phyloP scores from a whole-genome alignment of 2,113 vertebrate genomes.

The Nyctereutes procyonoides region DNA sequence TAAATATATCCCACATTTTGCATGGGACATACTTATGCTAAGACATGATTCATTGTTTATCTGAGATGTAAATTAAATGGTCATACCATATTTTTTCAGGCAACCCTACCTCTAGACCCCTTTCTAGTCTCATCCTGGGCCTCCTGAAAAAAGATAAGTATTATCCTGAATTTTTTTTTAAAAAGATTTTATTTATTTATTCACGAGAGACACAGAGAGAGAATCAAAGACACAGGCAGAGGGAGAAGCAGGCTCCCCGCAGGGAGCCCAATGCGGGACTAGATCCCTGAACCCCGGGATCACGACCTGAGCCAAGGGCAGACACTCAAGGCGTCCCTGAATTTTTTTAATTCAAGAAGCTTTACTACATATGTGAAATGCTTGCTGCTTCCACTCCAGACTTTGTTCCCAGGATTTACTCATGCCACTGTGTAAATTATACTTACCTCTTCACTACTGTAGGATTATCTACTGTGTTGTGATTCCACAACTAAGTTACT shows the following conservation, averaged over 20 bases:
- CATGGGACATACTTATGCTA: background rate
- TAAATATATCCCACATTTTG: background rate
- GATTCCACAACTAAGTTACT: background rate
- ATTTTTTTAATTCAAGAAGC: constrained; percentile 13
- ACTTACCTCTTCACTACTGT: background rate
- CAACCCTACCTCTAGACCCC: background rate
- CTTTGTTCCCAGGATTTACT: constrained; percentile 4
- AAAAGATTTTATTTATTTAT: too few species aligned
- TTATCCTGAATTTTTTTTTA: background rate
- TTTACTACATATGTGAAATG: background rate
- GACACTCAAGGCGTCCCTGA: background rate
- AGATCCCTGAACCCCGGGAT: too few species aligned
- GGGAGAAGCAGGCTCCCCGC: too few species aligned
- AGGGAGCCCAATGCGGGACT: too few species aligned
- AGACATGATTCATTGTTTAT: background rate
- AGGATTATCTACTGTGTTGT: background rate
- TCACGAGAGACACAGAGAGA: too few species aligned
- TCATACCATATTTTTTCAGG: background rate
- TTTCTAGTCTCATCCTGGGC: background rate
- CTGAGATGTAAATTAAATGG: background rate
- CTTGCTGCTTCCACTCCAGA: background rate
- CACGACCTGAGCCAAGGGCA: too few species aligned
- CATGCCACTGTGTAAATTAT: background rate
- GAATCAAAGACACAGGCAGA: too few species aligned
- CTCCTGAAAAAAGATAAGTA: background rate